Base-by-base conservation (phyloP, 1,140 invertebrate genomes). In the Probaryconus sp. region DNA sequence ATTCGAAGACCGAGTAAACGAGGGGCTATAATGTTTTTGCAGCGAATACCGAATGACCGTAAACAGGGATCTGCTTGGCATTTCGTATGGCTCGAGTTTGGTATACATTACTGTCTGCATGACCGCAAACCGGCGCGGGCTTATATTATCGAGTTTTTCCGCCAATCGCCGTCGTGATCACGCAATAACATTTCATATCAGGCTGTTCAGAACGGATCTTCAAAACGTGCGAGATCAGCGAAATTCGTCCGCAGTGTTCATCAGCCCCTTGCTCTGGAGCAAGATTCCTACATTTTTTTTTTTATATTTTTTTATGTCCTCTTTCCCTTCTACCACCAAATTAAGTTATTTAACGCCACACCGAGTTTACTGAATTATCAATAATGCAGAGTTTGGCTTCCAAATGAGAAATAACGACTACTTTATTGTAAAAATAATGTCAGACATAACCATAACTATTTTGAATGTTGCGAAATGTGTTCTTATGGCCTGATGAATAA, bases 101-200 rank as follows among this genome's bases (percentile, higher is more conserved):
- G 28, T 56, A 68, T 58, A 69, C 30, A 69, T 61, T 55, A 21
- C 30, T 30, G 38, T 37, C 40, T 33, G 47, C 24, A 53, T 69
- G 65, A 61, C 65, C 55, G 65, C 38, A 35, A 31, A 61, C 30
- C 40, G 30, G 38, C 38, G 37, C 16, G 28, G n/a, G 38, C 26
- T 45, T 53, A 45, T 5, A 24, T 47, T 56, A 55, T 71, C 58
- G 35, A 31, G 35, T 31, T 56, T 51, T 64, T 55, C 20, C 50
- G 18, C 58, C 68, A 71, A 70, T 63, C 56, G 58, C 3, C 26
- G 50, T 42, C 35, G 37, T 43, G 56, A 71, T 42, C 50, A 40
- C 7, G 50, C 58, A 63, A 51, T 64, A 64, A 71, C 58, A 55
- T 71, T 64, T 64, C 58, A 71, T 71, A 50, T 58, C 21, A 21